Evolutionary conservation across 2,113 vertebrate species (phyloP).

Genomic region (Alces alces): DNA sequence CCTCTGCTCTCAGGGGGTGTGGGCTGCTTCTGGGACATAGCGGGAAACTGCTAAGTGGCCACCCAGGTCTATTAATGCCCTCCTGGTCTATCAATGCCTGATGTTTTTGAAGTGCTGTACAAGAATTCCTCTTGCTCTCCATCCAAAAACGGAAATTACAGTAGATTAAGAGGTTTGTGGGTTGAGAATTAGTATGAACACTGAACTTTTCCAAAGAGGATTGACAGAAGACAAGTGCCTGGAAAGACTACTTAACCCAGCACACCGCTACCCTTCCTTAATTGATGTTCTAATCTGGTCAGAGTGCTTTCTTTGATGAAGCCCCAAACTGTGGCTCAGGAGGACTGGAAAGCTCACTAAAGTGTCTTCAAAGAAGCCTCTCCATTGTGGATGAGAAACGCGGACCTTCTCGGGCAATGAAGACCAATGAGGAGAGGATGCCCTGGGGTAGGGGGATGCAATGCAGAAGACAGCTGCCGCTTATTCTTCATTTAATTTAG

Average conservation of each 20-base stretch:
- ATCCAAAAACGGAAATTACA: background rate
- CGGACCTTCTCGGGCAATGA: background rate
- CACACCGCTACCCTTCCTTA: background rate
- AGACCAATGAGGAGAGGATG: background rate
- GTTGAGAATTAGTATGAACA: background rate
- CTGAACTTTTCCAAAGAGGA: background rate
- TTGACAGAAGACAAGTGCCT: background rate
- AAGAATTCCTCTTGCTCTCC: background rate
- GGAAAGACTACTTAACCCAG: background rate
- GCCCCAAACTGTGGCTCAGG: background rate
- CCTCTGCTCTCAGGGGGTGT: background rate
- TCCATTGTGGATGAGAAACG: fast-evolving
- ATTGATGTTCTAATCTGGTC: background rate
- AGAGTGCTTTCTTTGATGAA: background rate
- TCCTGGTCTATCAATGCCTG: background rate
- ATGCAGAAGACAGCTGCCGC: fast-evolving
- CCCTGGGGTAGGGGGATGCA: background rate
- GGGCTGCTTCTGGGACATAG: background rate
- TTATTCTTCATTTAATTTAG: background rate
- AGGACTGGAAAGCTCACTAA: background rate
- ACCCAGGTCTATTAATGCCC: too few species aligned
- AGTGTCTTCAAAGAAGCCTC: background rate
- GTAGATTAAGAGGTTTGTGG: background rate
- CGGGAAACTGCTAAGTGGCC: background rate
- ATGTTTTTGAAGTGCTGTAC: background rate